Base-by-base conservation (phyloP, 2,113 vertebrate species). In the Morone saxatilis region DNA sequence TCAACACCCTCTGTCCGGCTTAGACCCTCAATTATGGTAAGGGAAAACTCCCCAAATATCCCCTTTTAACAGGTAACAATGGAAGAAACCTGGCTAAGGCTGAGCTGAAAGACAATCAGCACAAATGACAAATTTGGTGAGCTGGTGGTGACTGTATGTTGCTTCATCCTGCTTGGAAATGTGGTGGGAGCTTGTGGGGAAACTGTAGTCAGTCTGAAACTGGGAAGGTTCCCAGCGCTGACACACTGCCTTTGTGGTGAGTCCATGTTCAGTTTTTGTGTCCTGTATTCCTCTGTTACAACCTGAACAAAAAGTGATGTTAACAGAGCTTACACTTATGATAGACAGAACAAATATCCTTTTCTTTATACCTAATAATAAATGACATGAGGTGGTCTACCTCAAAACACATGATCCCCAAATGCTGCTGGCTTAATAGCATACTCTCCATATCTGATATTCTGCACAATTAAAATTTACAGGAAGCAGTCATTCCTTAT, bases 61-160 rank as follows among this genome's bases (percentile, higher is more conserved):
- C 31, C 1, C 31, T 31, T 31, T 31, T 31, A 31, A 31, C 31
- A 31, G 2, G 31, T 31, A 31, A 31, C 31, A 31, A 31, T 31
- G 31, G 31, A 31, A 31, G 31, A 31, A 31, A 31, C 31, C 20
- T 63, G 62, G 48, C 57, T 72, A 20, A 57, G 22, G 41, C 48
- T 48, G 25, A 69, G 10, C 3, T 59, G n/a, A 78, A 71, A 25
- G 51, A 7, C 4, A 62, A 38, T 76, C 43, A 9, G 22, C 19
- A 65, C 25, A 62, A 68, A 74, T 78, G 56, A 57, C 16, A 54
- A n/a, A 56, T 73, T 45, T 12, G 48, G 6, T 73, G n/a, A 81
- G n/a, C 57, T 78, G 25, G 47, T 60, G 72, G 12, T 48, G 80
- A 80, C 16, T 66, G 66, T 71, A 25, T 71, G 62, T 73, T 65